Percentiles rank a stretch among this genome's conserved stretches.
These are phyloP conservation scores for Apeira syringaria DNA, from an alignment of 2,888 invertebrate genomes.

Conservation along the genomic window DNA sequence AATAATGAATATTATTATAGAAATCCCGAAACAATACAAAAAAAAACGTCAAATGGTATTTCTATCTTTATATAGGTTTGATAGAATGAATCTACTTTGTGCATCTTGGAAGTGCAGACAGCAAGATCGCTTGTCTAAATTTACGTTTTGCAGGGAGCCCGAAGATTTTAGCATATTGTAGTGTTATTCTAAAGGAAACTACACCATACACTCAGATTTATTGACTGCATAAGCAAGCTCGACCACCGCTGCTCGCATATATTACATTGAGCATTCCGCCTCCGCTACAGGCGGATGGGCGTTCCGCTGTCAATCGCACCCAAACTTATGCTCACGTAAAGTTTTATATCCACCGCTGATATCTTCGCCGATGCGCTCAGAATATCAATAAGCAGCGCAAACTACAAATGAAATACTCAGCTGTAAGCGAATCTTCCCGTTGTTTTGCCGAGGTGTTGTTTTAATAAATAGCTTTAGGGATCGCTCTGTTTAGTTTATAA, in stretches of 20 bases:
- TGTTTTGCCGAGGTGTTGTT: slow-evolving; percentile 48
- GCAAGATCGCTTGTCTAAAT: too few relatives aligned
- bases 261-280: slow-evolving; percentile 20
- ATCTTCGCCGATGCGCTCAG: slow-evolving; percentile 56
- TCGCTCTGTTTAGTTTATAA: slow-evolving; percentile 33
- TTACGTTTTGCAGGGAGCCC: too few relatives aligned
- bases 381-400: slow-evolving; percentile 67
- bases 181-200: too few relatives aligned
- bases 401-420: slow-evolving; percentile 62
- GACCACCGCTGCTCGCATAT: slow-evolving; percentile 19
- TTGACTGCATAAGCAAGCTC: slow-evolving; percentile 3
- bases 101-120: too few relatives aligned
- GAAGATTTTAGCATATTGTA: too few relatives aligned
- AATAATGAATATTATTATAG: too few relatives aligned
- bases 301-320: slow-evolving; percentile 40
- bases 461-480: slow-evolving; percentile 40
- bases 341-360: slow-evolving; percentile 67
- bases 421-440: slow-evolving; percentile 47
- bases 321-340: slow-evolving; percentile 45
- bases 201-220: slow-evolving; percentile 1
- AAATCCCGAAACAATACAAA: too few relatives aligned
- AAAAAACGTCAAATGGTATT: too few relatives aligned
- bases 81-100: too few relatives aligned
- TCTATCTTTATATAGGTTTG: too few relatives aligned
- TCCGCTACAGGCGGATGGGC: slow-evolving; percentile 19